A percentile compares a stretch with the other conserved stretches of the same genome.
phyloP scores from a whole-genome alignment of 2,888 invertebrate species.

The Ypsolopha sequella region DNA sequence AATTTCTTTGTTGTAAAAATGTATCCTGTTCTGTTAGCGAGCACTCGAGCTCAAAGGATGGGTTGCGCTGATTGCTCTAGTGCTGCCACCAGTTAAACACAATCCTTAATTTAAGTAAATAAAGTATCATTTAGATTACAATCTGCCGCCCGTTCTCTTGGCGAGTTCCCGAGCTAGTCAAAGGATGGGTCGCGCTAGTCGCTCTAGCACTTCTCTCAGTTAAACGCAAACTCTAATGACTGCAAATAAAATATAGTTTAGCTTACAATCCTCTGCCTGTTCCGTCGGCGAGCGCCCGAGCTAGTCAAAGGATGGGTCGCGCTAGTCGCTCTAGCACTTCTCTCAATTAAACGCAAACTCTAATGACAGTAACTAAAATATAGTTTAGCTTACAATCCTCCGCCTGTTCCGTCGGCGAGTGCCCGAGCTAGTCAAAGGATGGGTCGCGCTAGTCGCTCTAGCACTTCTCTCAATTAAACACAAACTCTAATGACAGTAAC shows the following conservation, averaged over 20 bases:
- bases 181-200: conserved; percentile 55
- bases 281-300: conserved; percentile 49
- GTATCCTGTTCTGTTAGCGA: conserved; percentile 53
- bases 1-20: not conserved
- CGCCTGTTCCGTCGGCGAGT: conserved; percentile 53
- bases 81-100: conserved; percentile 56
- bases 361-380: too few species aligned
- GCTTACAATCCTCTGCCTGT: conserved; percentile 21
- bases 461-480: conserved; percentile 58
- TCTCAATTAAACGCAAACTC: too few species aligned
- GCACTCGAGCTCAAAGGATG: conserved; percentile 59
- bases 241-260: not conserved
- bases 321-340: conserved; percentile 50
- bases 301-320: conserved; percentile 65
- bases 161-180: conserved; percentile 61
- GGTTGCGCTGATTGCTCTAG: conserved; percentile 50
- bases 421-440: conserved; percentile 65
- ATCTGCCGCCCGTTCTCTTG: conserved; percentile 46
- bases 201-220: conserved; percentile 54
- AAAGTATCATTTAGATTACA: not conserved
- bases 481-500: too few species aligned
- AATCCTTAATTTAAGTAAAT: too few species aligned
- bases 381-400: conserved; percentile 67
- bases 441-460: conserved; percentile 49
- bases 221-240: too few species aligned